A percentile compares a stretch with the other conserved stretches of the same genome.
Evolutionary conservation across 2,797 vertebrate species (phyloP).

Genomic region (Cirrhinus molitorella): DNA sequence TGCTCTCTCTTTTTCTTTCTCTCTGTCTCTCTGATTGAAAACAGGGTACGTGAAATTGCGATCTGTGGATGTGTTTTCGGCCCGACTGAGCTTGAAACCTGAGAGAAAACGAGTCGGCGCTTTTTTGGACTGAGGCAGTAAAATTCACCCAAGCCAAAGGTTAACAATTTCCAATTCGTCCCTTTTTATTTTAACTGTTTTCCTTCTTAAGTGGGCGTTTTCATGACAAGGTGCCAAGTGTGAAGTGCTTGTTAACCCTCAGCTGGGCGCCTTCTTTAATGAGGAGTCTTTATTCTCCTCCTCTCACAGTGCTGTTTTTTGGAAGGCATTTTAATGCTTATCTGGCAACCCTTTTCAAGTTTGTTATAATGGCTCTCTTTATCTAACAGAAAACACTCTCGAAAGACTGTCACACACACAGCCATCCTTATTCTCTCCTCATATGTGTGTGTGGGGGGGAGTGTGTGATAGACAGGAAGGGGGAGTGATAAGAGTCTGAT

Average conservation of each 20-base stretch:
- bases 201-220: conserved; percentile 40
- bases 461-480: conserved; percentile 67
- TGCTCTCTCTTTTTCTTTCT: conserved; percentile 16
- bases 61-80: conserved; percentile 17
- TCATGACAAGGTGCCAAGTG: conserved; percentile 49
- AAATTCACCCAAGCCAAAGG: conserved; percentile 31
- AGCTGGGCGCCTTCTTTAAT: conserved; percentile 48
- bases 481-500: conserved; percentile 37
- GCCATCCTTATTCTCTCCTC: not conserved
- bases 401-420: conserved; percentile 36
- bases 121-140: conserved; percentile 4
- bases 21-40: conserved; percentile 17
- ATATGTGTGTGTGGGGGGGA: conserved; percentile 13
- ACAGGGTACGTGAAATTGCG: not conserved
- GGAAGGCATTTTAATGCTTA: conserved; percentile 39
- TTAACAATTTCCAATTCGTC: conserved; percentile 27
- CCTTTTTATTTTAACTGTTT: conserved; percentile 30
- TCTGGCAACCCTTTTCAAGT: conserved; percentile 46
- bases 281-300: conserved; percentile 50
- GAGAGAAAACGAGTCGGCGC: not conserved
- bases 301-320: conserved; percentile 29
- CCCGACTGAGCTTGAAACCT: conserved; percentile 18
- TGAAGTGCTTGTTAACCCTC: conserved; percentile 61
- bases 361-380: conserved; percentile 57
- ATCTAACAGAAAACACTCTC: conserved; percentile 54